These are phyloP conservation scores for Brachymystax lenok DNA, from an alignment of 2,797 vertebrate species.

Conservation along the genomic window DNA sequence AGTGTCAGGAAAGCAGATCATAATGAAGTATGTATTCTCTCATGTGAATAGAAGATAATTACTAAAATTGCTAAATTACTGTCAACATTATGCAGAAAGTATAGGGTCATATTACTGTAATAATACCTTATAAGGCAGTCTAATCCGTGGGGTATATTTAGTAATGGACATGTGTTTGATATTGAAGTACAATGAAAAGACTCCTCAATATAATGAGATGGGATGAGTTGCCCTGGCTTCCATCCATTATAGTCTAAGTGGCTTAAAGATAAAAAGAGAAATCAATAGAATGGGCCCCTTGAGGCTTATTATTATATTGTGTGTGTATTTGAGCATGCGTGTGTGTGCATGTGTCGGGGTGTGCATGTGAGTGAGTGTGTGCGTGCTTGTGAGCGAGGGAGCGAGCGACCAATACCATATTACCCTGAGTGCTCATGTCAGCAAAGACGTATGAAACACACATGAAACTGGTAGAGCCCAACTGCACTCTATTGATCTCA, in stretches of 20 bases:
- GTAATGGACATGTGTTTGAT: neutral
- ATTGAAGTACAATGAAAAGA: conserved; percentile 1
- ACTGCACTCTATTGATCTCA: neutral
- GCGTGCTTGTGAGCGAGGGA: neutral
- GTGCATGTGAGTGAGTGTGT: conserved; percentile 8
- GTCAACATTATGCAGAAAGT: no score
- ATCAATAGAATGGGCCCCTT: conserved; percentile 47
- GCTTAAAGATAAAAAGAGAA: conserved; percentile 32
- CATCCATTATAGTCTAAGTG: conserved; percentile 24
- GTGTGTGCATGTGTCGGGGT: neutral
- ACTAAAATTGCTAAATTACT: no score
- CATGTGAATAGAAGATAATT: conserved; percentile 19
- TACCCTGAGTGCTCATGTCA: conserved; percentile 24
- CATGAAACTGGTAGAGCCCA: conserved; percentile 2
- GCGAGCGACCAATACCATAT: conserved; percentile 42
- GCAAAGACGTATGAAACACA: neutral
- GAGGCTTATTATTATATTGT: conserved; percentile 19
- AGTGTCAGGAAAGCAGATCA: conserved; percentile 56
- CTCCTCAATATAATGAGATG: neutral
- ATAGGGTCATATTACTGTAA: no score
- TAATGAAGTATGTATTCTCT: conserved; percentile 29
- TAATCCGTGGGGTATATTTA: neutral
- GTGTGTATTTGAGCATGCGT: conserved; percentile 5
- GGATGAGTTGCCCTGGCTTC: conserved; percentile 3
- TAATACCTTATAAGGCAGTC: no score